phyloP scores from a whole-genome alignment of 2,113 vertebrate genomes.

The Clinocottus analis region DNA sequence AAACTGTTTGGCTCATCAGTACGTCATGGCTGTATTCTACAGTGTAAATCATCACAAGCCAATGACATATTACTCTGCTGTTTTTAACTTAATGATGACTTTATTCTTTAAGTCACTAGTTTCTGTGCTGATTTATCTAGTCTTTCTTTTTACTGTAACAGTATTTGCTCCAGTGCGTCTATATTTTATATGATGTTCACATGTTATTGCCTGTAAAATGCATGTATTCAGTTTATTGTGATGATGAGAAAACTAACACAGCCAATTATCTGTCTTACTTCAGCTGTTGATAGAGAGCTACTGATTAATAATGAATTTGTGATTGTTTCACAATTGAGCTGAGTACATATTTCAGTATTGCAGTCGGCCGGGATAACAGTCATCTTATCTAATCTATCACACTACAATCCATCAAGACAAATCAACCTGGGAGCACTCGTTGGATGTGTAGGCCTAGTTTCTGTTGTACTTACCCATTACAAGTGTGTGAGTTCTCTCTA shows the following conservation, averaged over 20 bases:
- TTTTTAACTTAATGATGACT: not conserved
- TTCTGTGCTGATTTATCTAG: not conserved
- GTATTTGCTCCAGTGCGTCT: constrained; percentile 16
- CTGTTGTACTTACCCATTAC: constrained; percentile 32
- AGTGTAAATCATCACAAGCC: not conserved
- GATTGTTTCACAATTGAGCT: constrained; percentile 17
- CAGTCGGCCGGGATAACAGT: constrained; percentile 5
- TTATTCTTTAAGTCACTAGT: not conserved
- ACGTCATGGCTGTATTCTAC: not conserved
- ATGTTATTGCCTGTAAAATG: constrained; percentile 13
- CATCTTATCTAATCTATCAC: constrained; percentile 31
- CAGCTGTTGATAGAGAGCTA: constrained; percentile 23
- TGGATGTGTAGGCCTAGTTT: constrained; percentile 30
- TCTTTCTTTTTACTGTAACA: constrained; percentile 14
- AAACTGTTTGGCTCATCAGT: constrained; percentile 17
- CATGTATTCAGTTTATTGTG: constrained; percentile 25
- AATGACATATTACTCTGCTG: not conserved
- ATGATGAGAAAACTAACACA: not conserved
- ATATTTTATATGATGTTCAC: constrained; percentile 26
- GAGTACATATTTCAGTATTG: not conserved
- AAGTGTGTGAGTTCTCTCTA: constrained; percentile 10
- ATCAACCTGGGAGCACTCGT: constrained; percentile 22
- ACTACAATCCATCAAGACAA: constrained; percentile 32
- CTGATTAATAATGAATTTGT: constrained; percentile 34
- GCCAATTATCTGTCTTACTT: constrained; percentile 21